Evolutionary conservation across 2,113 vertebrate species (phyloP).

Genomic region (Elgaria multicarinata): DNA sequence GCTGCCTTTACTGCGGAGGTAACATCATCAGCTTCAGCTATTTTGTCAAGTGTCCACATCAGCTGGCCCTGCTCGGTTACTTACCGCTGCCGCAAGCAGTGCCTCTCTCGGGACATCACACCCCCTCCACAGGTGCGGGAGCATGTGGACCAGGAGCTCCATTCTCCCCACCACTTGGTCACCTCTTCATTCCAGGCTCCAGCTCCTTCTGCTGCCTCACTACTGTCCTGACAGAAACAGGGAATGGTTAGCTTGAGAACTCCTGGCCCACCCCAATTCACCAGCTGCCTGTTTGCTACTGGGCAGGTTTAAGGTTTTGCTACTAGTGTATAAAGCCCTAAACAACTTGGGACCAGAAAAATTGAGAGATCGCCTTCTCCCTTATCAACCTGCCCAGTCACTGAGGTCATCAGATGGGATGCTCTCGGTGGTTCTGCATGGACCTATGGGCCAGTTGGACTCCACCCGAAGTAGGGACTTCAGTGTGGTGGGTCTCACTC

Average conservation of each 20-base stretch:
- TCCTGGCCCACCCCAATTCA: background rate
- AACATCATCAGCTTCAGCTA: background rate
- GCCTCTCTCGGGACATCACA: conserved; percentile 87
- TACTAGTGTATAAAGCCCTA: no score
- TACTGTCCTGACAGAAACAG: conserved; percentile 90
- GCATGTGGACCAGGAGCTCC: conserved; percentile 93
- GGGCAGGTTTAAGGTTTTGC: no score
- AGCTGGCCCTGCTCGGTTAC: background rate
- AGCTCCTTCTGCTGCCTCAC: conserved; percentile 81
- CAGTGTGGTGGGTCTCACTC: no score
- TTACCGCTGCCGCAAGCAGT: conserved; percentile 89
- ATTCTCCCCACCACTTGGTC: conserved; percentile 93
- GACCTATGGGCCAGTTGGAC: no score
- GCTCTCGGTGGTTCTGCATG: no score
- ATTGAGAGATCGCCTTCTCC: no score
- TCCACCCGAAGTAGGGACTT: no score
- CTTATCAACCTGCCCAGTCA: no score
- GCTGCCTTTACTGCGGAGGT: background rate
- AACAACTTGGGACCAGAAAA: no score
- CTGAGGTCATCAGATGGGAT: no score
- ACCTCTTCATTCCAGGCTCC: conserved; percentile 82
- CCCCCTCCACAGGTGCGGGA: conserved; percentile 90
- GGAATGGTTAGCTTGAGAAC: conserved; percentile 63
- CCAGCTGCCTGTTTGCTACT: no score
- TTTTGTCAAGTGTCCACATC: background rate